Base-by-base conservation (phyloP, 2,888 invertebrate genomes). In the Clunio marinus region DNA sequence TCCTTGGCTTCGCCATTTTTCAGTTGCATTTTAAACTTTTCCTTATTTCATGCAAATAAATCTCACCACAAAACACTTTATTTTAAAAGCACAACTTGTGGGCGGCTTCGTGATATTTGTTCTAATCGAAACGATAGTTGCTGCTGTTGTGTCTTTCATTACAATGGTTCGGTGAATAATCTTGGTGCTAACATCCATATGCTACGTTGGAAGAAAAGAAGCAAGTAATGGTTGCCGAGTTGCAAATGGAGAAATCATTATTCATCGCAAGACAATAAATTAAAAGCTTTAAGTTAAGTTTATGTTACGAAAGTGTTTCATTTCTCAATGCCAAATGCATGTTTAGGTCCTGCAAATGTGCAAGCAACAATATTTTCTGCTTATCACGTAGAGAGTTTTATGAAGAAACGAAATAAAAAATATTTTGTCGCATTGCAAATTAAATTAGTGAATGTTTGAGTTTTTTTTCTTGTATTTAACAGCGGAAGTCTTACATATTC, bases 211-310 rank as follows among this genome's bases (percentile, higher is more conserved):
- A 41, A 41, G 2, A 41, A 41, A 10, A 41, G 41, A 41, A 41
- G 41, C 41, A 41, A 41, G 15, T 15, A 41, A 41, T 41, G 41
- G 41, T 3, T n/a, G 41, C n/a, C n/a, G 41, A n/a, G 20, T 15
- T 27, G n/a, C 15, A 62, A 28, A 63, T 27, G 8, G 46, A 15
- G 27, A 63, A 63, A 63, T 63, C 63, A 46, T 63, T 63, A 45
- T 63, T 63, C 63, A 63, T 63, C 63, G 46, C 10, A 13, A 63
- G 27, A 63, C 46, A 63, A 63, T 63, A 63, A 63, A 63, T 63
- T 63, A 46, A 63, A 46, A 63, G 63, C 63, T 63, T 60, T 63
- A 63, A 63, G 63, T 46, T 63, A 13, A 59, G 13, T 28, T 59
- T 2, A 24, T 17, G 15, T 22, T 25, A 45, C n/a, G 27, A 27